These are phyloP conservation scores for Trissolcus basalis DNA, from an alignment of 1,140 invertebrate species.

Conservation along the genomic window DNA sequence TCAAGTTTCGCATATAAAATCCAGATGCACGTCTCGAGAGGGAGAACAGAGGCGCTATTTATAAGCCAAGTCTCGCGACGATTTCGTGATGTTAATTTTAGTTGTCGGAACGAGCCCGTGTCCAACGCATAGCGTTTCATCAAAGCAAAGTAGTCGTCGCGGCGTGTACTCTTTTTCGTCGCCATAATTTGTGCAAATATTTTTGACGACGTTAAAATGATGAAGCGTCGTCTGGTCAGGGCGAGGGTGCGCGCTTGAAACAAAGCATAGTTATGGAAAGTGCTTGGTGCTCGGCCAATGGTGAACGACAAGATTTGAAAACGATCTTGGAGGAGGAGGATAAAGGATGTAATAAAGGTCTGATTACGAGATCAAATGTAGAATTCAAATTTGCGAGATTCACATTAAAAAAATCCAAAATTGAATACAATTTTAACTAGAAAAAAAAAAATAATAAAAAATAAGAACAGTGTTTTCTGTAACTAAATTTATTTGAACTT, in stretches of 20 bases:
- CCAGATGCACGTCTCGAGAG: conserved; percentile 46
- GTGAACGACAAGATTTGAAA: conserved; percentile 62
- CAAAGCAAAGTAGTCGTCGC: conserved; percentile 18
- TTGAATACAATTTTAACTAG: background rate
- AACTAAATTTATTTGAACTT: no score
- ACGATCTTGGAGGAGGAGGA: conserved; percentile 68
- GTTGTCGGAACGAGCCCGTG: conserved; percentile 62
- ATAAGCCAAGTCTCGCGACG: conserved; percentile 62
- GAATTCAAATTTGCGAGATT: no score
- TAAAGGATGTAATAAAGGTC: conserved; percentile 49
- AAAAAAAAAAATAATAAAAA: no score
- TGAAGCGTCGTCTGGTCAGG: background rate
- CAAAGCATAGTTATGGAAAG: conserved; percentile 58
- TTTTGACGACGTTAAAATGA: conserved; percentile 5
- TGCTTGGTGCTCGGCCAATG: conserved; percentile 51
- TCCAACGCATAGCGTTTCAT: conserved; percentile 41
- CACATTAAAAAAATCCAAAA: background rate
- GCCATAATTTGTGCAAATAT: conserved; percentile 18
- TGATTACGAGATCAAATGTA: conserved; percentile 1
- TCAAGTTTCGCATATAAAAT: conserved; percentile 47
- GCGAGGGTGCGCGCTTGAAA: background rate
- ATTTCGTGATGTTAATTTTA: conserved; percentile 70
- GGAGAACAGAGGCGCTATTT: conserved; percentile 65
- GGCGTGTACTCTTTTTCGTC: conserved; percentile 16
- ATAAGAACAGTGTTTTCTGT: no score